A percentile compares a stretch with the other conserved stretches of the same genome.
phyloP scores from a whole-genome alignment of 2,888 invertebrate genomes.

The Drosophila austrosaltans region DNA sequence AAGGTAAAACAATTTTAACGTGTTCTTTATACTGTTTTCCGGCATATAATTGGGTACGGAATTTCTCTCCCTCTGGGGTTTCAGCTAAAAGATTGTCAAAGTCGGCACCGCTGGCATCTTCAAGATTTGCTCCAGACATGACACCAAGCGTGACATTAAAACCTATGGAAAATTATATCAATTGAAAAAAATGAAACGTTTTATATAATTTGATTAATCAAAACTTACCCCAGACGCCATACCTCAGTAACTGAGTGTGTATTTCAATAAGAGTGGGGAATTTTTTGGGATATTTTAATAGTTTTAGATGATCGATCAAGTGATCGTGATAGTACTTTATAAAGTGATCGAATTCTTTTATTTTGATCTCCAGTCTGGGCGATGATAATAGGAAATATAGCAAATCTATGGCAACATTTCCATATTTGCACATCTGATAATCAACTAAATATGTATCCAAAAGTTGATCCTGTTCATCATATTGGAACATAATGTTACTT shows the following conservation, averaged over 20 bases:
- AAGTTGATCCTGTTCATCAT: slow-evolving; percentile 62
- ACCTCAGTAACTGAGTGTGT: slow-evolving; percentile 66
- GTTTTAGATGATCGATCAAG: slow-evolving; percentile 63
- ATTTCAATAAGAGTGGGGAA: slow-evolving; percentile 73
- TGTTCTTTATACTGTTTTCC: slow-evolving; percentile 30
- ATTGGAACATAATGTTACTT: slow-evolving; percentile 79
- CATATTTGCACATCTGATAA: slow-evolving; percentile 69
- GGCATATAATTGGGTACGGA: slow-evolving; percentile 25
- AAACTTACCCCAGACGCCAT: slow-evolving; percentile 64
- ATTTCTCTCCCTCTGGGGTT: slow-evolving; percentile 33
- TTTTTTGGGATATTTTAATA: slow-evolving; percentile 68
- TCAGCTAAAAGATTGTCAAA: slow-evolving; percentile 50
- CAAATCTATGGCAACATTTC: slow-evolving; percentile 67
- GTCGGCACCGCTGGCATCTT: slow-evolving; percentile 37
- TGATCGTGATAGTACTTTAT: slow-evolving; percentile 74
- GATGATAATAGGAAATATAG: slow-evolving; percentile 75
- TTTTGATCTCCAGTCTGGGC: slow-evolving; percentile 65
- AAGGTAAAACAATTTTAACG: slow-evolving; percentile 41
- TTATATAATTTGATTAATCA: neutral
- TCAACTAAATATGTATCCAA: slow-evolving; percentile 66
- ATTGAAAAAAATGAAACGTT: neutral
- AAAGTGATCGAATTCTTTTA: slow-evolving; percentile 74
- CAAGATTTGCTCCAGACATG: slow-evolving; percentile 38
- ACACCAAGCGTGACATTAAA: slow-evolving; percentile 37
- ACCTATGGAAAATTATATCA: slow-evolving; percentile 24